A percentile compares a stretch with the other conserved stretches of the same genome.
These are phyloP conservation scores for Pachyseris speciosa DNA, from an alignment of 64 coral and sea anemone genomes.

Conservation along the genomic window DNA sequence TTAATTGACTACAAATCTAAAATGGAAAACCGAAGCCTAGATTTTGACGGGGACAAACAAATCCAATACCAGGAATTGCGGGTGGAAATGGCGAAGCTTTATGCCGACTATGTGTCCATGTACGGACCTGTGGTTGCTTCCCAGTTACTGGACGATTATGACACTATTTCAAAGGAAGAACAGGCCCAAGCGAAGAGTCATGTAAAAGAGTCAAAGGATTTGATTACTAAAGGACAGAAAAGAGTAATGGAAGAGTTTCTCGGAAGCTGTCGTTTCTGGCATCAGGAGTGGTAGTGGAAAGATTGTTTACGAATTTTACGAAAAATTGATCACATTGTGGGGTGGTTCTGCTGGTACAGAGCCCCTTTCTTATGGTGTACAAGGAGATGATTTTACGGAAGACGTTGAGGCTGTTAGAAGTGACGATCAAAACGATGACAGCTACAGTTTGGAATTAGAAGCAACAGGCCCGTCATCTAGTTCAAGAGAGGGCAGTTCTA, in stretches of 20 bases:
- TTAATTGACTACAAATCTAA: slow-evolving; percentile 39
- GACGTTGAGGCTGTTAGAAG: background rate
- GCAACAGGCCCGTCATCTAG: background rate
- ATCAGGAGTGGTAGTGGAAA: slow-evolving; percentile 56
- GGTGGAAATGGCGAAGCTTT: slow-evolving; percentile 19
- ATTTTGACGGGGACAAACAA: slow-evolving; percentile 39
- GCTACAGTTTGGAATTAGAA: slow-evolving; percentile 10
- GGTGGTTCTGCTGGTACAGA: slow-evolving; percentile 47
- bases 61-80: no score
- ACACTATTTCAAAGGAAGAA: slow-evolving; percentile 23
- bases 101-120: background rate
- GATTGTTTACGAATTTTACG: slow-evolving; percentile 65
- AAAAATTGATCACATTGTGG: slow-evolving; percentile 40
- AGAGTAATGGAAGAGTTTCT: slow-evolving; percentile 50
- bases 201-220: slow-evolving; percentile 22
- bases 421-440: slow-evolving; percentile 5
- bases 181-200: background rate
- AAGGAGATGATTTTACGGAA: slow-evolving; percentile 41
- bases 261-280: slow-evolving; percentile 58
- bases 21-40: slow-evolving; percentile 51
- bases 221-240: slow-evolving; percentile 54
- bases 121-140: slow-evolving; percentile 16
- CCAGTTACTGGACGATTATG: slow-evolving; percentile 35
- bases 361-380: slow-evolving; percentile 59
- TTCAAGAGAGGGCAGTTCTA: slow-evolving; percentile 17